Base-by-base conservation (phyloP, 2,888 invertebrate genomes). In the Philaethria dido region DNA sequence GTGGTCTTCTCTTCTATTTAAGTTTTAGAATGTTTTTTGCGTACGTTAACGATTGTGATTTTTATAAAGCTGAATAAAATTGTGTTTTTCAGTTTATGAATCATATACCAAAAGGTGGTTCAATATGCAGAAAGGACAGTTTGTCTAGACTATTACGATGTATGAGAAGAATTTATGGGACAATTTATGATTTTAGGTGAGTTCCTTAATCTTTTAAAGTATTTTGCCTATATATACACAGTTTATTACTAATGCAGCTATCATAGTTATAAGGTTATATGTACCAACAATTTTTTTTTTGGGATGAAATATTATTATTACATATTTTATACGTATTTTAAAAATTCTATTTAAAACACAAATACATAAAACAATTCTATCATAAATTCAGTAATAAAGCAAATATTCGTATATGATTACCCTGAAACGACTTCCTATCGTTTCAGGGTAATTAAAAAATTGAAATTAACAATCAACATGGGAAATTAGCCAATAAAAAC, bases 71-170 rank as follows among this genome's bases (percentile, higher is more conserved):
- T 29, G 29, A 57, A 62, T 42, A 67, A 68, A 69, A 63, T 59
- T 62, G 14, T 61, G 60, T 74, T 69, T 77, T 93, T 67, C 88
- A 96, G 95, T 96, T 95, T 75, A 95, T 97, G 81, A 97, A 97
- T 83, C 96, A 97, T 83, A 96, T 97, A 79, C 97, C 97, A 11
- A 96, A 96, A 84, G 96, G 96, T 2, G 95, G 96, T 36, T 95
- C 96, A n/a, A 96, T 97, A 79, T 97, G 97, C 78, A 93, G 96
- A 57, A 97, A 97, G 82, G 97, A 97, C 82, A 95, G 95, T 78
- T 89, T 97, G 60, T 96, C 96, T 0, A 90, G 97, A 69, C 95
- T 96, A 73, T 87, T 97, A 62, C 94, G 96, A 69, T 96, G 96
- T 75, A 97, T 97, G 97, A 94, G 94, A 80, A 95, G 96, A 76